phyloP scores from a whole-genome alignment of 2,797 vertebrate species.

The Enteromius anoplus region DNA sequence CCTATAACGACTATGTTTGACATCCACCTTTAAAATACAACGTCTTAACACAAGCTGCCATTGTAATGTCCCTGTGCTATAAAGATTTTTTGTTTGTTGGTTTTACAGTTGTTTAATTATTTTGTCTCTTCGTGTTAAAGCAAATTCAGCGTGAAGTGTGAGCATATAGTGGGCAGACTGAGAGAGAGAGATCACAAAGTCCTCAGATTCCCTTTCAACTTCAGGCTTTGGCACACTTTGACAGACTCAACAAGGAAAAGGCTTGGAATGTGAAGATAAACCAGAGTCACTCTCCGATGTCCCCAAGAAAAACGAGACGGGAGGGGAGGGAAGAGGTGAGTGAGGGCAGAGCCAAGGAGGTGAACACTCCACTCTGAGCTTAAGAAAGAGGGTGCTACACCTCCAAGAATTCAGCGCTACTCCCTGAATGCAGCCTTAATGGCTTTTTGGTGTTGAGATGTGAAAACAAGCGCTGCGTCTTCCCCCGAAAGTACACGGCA shows the following conservation, averaged over 20 bases:
- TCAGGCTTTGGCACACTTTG: conserved; percentile 61
- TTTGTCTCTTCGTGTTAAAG: neutral
- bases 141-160: conserved; percentile 13
- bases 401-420: conserved; percentile 3
- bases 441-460: conserved; percentile 16
- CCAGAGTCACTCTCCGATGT: conserved; percentile 65
- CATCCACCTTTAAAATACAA: conserved; percentile 14
- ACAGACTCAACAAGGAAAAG: conserved; percentile 68
- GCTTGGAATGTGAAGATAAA: conserved; percentile 70
- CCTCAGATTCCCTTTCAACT: conserved; percentile 62
- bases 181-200: conserved; percentile 45
- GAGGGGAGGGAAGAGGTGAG: conserved; percentile 7
- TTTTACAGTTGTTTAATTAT: conserved; percentile 32
- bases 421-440: neutral
- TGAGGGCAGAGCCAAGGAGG: conserved; percentile 22
- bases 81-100: conserved; percentile 10
- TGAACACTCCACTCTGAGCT: neutral
- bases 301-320: conserved; percentile 52
- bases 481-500: neutral
- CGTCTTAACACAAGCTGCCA: neutral
- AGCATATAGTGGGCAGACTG: neutral
- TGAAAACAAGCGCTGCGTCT: conserved; percentile 28
- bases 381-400: neutral
- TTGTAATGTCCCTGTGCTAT: neutral
- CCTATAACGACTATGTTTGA: conserved; percentile 35